Conservation (phyloP, 2,888 invertebrate genomes). For the Drosophila aldrichi region DNA sequence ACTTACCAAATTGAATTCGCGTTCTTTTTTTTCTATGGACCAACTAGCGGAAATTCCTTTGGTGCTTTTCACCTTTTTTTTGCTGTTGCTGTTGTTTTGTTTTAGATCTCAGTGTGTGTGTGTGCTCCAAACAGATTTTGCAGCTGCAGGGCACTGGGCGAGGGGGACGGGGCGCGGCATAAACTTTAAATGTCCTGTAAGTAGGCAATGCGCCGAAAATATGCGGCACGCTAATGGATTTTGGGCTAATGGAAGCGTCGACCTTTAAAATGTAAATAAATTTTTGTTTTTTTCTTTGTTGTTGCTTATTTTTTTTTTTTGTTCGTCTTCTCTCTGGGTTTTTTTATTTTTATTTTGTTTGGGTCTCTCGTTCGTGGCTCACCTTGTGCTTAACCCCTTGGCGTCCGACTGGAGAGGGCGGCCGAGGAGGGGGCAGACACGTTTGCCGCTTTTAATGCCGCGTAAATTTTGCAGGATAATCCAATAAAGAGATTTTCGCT, state of each 20-base stretch:
- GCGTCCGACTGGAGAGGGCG: slow-evolving; percentile 6
- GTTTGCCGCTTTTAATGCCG: slow-evolving; percentile 75
- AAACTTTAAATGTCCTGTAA: slow-evolving; percentile 70
- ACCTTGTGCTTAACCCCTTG: slow-evolving; percentile 74
- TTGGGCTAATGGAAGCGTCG: slow-evolving; percentile 74
- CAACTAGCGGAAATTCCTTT: slow-evolving; percentile 38
- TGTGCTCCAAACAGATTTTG: slow-evolving; percentile 36
- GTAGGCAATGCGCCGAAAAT: slow-evolving; percentile 69
- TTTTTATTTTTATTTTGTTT: slow-evolving; percentile 10
- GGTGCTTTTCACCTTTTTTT: slow-evolving; percentile 22
- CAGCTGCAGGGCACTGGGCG: slow-evolving; percentile 31
- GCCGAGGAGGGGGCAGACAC: slow-evolving; percentile 15
- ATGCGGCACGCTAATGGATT: slow-evolving; percentile 76
- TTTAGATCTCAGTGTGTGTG: slow-evolving; percentile 13
- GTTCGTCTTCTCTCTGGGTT: slow-evolving; percentile 8
- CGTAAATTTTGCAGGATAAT: slow-evolving; percentile 81
- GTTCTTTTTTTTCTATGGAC: slow-evolving; percentile 18
- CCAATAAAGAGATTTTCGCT: slow-evolving; percentile 79
- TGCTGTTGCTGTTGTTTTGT: slow-evolving; percentile 14
- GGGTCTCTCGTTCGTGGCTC: slow-evolving; percentile 22
- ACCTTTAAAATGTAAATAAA: slow-evolving; percentile 78
- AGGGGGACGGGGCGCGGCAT: slow-evolving; percentile 7
- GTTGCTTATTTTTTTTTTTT: neutral
- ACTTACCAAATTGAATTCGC: slow-evolving; percentile 48
- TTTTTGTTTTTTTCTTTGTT: slow-evolving; percentile 55